phyloP scores from a whole-genome alignment of 2,797 vertebrate genomes.

The Mastacembelus armatus region DNA sequence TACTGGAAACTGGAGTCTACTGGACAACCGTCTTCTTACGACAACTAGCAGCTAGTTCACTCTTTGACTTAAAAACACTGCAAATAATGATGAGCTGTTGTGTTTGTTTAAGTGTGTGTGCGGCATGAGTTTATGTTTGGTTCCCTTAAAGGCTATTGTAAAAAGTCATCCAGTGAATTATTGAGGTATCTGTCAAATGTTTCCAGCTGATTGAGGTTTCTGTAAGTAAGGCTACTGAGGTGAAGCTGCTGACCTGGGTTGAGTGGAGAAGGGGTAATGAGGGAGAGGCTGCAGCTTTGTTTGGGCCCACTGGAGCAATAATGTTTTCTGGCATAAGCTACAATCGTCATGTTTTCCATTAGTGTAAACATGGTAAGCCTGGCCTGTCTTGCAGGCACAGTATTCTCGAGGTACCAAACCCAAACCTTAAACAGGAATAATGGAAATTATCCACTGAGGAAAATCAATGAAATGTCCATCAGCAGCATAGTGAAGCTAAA shows the following conservation, averaged over 20 bases:
- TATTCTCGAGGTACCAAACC: not conserved
- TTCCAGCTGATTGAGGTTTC: constrained; percentile 76
- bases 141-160: constrained; percentile 78
- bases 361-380: not conserved
- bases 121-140: constrained; percentile 67
- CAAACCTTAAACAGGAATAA: constrained; percentile 5
- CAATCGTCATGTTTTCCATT: constrained; percentile 4
- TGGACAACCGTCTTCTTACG: constrained; percentile 38
- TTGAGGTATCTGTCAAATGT: constrained; percentile 80
- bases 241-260: constrained; percentile 78
- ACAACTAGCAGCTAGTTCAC: constrained; percentile 46
- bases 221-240: constrained; percentile 81
- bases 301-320: constrained; percentile 20
- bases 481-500: constrained; percentile 27
- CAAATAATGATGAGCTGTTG: constrained; percentile 47
- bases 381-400: not conserved
- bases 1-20: constrained; percentile 58
- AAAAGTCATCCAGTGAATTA: constrained; percentile 65
- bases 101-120: constrained; percentile 22
- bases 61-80: constrained; percentile 49
- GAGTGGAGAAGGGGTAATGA: constrained; percentile 25
- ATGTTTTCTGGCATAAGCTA: constrained; percentile 9
- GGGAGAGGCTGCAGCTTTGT: constrained; percentile 14
- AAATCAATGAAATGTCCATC: not conserved
- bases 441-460: not conserved